Percentiles rank a stretch among this genome's conserved stretches.
These are phyloP conservation scores for Hylomyscus alleni DNA, from an alignment of 2,797 vertebrate genomes.

Conservation along the genomic window DNA sequence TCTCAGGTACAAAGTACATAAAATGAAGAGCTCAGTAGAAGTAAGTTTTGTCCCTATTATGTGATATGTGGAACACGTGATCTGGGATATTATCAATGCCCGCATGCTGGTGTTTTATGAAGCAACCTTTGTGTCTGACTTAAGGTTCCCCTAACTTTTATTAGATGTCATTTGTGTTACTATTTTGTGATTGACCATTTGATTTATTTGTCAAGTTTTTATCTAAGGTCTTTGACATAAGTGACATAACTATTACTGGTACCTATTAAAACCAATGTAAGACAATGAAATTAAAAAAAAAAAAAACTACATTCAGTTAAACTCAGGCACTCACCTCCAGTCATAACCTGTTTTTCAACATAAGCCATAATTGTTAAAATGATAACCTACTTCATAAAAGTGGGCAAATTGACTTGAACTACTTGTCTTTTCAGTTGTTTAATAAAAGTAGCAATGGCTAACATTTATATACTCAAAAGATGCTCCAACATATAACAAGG, in stretches of 20 bases:
- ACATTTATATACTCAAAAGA: background rate
- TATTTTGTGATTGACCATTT: background rate
- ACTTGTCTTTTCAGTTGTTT: background rate
- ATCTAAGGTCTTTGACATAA: background rate
- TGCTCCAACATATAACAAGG: too few species aligned
- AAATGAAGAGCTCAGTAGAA: background rate
- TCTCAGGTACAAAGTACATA: background rate
- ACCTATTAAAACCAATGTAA: background rate
- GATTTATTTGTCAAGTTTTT: background rate
- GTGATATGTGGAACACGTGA: background rate
- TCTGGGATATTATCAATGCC: background rate
- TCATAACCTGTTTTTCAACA: background rate
- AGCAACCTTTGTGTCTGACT: background rate
- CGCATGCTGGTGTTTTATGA: background rate
- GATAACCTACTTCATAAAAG: background rate
- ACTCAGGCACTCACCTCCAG: background rate
- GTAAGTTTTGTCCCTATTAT: background rate
- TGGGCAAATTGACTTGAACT: background rate
- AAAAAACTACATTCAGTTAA: background rate
- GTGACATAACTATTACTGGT: background rate
- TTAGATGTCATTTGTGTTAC: background rate
- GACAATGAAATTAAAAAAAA: conserved; percentile 1
- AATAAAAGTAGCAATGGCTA: background rate
- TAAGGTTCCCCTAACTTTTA: background rate
- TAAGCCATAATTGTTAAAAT: background rate